Base-by-base conservation (phyloP, 2,113 vertebrate genomes). In the Paracanthobrama guichenoti region DNA sequence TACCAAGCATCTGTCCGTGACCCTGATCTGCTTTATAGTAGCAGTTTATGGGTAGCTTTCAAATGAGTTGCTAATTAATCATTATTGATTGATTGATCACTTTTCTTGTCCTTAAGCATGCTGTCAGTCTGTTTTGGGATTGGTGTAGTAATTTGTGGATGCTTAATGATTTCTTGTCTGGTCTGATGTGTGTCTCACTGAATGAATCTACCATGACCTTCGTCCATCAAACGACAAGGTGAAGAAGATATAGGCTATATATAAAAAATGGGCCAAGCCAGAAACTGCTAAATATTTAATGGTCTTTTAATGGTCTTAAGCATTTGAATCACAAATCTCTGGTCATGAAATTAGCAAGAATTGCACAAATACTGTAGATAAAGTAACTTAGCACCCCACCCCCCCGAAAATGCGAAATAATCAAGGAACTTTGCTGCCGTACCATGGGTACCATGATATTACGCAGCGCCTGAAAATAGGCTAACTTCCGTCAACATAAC, bases 81-180 rank as follows among this genome's bases (percentile, higher is more conserved):
- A 2, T 53, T 10, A 55, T 28, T 53, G 50, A 55, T 55, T 55
- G 18, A 82, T 82, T 42, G 66, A 57, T 39, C 9, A 3, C 0
- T 5, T 16, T 81, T 67, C 62, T 31, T 81, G n/a, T 66, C 59
- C 10, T 28, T 42, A 67, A 50, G 44, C 26, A 53, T 35, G 16
- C 26, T 50, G 10, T 31, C 18, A 50, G 20, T 53, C 64, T 71
- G 46, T 53, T 18, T 3, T 13, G 48, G 12, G 22, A n/a, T 55
- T 48, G 26, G 64, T 71, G 46, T n/a, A 55, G 48, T 18, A 71
- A 67, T 50, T 80, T 67, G 28, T 64, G 59, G 77, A 64, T 60
- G 28, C 59, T 42, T 60, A 59, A 62, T 35, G 18, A 57, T 78
- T 78, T 78, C 22, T 44, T 44, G 53, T 78, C 53, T 59, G 12